Evolutionary conservation across 2,797 vertebrate genomes (phyloP), one percentile per base, ranked within the genome.

Genomic region (Vespertilio murinus): DNA sequence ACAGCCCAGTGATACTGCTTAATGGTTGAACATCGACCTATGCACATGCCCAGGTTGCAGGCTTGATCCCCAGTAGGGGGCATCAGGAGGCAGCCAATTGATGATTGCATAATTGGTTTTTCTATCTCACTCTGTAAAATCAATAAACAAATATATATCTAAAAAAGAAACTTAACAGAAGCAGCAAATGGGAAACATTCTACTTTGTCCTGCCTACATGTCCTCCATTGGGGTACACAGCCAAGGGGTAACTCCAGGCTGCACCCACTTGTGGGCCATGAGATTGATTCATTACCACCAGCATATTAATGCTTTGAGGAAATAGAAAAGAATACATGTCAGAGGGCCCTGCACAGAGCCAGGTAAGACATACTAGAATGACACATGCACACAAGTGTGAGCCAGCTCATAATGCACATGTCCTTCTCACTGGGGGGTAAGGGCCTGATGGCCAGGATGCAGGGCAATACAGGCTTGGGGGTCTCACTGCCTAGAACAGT

Each of bases 381-480:
- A 61, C 30, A 12, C 67, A 25, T 35, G n/a, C 40, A 13, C 5
- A 4, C 22, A 0, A 45, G 38, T 8, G 3, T 20, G 22, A 0
- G 2, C 30, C 12, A 25, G 75, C 49, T 47, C 35, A 18, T 1
- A 0, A 7, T 0, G 0, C 14, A 12, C 18, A 8, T 0, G 13
- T 23, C 9, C 65, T 69, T 23, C 47, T 45, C 40, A 40, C 18
- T 13, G 18, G 35, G 30, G 45, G 17, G 3, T 9, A 1, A 35
- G 12, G 7, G 65, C 64, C 38, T 45, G 30, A 69, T 13, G 28
- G 28, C 30, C 10, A 8, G n/a, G 47, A 84, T 1, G 2, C 47
- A n/a, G 20, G 23, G 11, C 30, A 40, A 25, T 16, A 49, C 2
- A 10, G 61, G 35, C 45, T 20, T 22, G 5, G 22, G 30, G 30